Evolutionary conservation across 2,888 invertebrate species (phyloP).

Genomic region (Pseudoips prasinana): DNA sequence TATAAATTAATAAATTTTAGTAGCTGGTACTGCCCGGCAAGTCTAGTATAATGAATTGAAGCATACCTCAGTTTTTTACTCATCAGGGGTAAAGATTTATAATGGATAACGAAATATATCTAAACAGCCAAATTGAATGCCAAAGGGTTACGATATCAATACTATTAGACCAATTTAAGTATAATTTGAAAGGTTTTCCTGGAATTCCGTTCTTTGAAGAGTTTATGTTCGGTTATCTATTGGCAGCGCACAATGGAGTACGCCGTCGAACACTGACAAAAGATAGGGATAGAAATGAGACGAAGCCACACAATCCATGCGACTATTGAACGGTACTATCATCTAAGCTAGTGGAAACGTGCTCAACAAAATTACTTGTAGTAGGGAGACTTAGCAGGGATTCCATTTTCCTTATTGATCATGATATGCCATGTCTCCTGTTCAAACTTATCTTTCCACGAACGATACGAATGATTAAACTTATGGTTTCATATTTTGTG

Average conservation of each 20-base stretch:
- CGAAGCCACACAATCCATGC: slow-evolving; percentile 47
- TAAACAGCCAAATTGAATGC: no score
- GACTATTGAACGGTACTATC: slow-evolving; percentile 36
- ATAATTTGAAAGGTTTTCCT: slow-evolving; percentile 42
- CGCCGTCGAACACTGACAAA: slow-evolving; percentile 49
- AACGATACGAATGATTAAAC: no score
- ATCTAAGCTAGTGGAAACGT: slow-evolving; percentile 36
- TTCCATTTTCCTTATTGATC: slow-evolving; percentile 21
- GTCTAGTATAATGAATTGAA: no score
- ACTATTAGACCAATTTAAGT: slow-evolving; percentile 21
- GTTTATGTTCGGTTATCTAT: slow-evolving; percentile 44
- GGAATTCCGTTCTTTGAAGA: slow-evolving; percentile 38
- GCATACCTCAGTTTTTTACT: no score
- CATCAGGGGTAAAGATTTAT: no score
- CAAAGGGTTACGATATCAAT: no score
- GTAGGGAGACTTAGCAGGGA: slow-evolving; percentile 17
- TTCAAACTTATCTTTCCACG: no score
- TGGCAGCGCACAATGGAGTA: slow-evolving; percentile 43
- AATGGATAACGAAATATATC: no score
- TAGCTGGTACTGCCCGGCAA: no score
- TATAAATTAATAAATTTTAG: no score
- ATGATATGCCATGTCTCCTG: no score
- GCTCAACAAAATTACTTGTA: slow-evolving; percentile 41
- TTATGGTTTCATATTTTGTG: no score
- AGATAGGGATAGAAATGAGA: slow-evolving; percentile 47